Evolutionary conservation across 2,888 invertebrate genomes (phyloP).

Genomic region (Pollenia labialis): DNA sequence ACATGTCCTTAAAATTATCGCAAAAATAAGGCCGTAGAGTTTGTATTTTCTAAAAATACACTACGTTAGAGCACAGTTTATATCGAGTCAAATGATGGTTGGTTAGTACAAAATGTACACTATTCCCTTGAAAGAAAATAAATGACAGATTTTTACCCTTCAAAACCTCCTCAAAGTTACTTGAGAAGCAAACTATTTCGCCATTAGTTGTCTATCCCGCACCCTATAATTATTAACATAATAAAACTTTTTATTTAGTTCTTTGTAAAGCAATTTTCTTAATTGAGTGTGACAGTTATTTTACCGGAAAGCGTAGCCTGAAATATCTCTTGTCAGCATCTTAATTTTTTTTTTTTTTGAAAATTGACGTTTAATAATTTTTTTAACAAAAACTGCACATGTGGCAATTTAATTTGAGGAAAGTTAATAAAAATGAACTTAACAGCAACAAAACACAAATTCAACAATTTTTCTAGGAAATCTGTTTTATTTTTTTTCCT

Average conservation of each 20-base stretch:
- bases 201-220: too few relatives aligned
- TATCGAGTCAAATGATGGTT: too few relatives aligned
- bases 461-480: constrained; percentile 59
- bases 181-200: too few relatives aligned
- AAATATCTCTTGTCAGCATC: background rate
- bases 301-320: background rate
- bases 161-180: too few relatives aligned
- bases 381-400: constrained; percentile 24
- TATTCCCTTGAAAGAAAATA: too few relatives aligned
- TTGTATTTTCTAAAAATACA: too few relatives aligned
- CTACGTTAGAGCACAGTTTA: too few relatives aligned
- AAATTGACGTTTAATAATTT: constrained; percentile 40
- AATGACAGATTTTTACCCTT: too few relatives aligned
- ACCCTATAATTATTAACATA: too few relatives aligned
- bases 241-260: constrained; percentile 25
- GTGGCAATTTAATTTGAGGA: constrained; percentile 41
- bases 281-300: constrained; percentile 37
- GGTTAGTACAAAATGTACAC: too few relatives aligned
- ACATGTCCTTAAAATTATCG: too few relatives aligned
- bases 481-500: constrained; percentile 23
- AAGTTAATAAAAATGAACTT: constrained; percentile 54
- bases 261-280: constrained; percentile 3
- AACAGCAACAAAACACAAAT: background rate
- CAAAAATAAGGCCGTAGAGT: too few relatives aligned
- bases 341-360: constrained; percentile 7